A percentile compares a stretch with the other conserved stretches of the same genome.
These are phyloP conservation scores for Jaculus jaculus DNA, from an alignment of 2,113 vertebrate species.

Conservation along the genomic window DNA sequence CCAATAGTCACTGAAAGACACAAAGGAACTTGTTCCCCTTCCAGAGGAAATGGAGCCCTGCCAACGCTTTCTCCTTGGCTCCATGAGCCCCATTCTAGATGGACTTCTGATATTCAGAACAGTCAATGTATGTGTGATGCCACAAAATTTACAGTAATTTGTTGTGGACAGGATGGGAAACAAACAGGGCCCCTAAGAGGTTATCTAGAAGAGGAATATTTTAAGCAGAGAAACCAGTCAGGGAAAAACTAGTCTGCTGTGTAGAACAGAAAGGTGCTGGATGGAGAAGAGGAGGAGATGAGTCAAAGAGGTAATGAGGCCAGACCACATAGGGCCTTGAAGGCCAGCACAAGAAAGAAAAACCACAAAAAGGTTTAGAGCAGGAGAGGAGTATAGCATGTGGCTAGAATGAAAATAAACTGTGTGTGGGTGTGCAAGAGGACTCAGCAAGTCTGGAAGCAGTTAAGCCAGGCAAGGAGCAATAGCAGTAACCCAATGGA, in stretches of 20 bases:
- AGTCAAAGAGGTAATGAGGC: not conserved
- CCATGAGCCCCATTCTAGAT: not conserved
- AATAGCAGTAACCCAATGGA: not conserved
- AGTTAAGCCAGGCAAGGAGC: not conserved
- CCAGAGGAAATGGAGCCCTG: not conserved
- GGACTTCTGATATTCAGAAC: not conserved
- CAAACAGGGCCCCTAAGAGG: not conserved
- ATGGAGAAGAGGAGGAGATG: not conserved
- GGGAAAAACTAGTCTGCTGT: not conserved
- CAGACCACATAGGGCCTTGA: not conserved
- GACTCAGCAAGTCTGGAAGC: not conserved
- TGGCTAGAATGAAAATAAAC: not conserved
- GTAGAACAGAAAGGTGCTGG: not conserved
- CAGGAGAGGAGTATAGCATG: not conserved
- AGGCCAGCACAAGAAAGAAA: conserved; percentile 18
- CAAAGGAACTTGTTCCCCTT: not conserved
- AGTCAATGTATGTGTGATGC: not conserved
- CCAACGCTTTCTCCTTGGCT: not conserved
- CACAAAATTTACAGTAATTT: not conserved
- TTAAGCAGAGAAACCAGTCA: not conserved
- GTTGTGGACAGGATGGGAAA: not conserved
- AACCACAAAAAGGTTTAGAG: not conserved
- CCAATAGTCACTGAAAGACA: not conserved
- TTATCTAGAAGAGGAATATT: not conserved
- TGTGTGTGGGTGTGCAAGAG: not conserved